Evolutionary conservation across 1,140 invertebrate genomes (phyloP).

Genomic region (Rhagoletis pomonella): DNA sequence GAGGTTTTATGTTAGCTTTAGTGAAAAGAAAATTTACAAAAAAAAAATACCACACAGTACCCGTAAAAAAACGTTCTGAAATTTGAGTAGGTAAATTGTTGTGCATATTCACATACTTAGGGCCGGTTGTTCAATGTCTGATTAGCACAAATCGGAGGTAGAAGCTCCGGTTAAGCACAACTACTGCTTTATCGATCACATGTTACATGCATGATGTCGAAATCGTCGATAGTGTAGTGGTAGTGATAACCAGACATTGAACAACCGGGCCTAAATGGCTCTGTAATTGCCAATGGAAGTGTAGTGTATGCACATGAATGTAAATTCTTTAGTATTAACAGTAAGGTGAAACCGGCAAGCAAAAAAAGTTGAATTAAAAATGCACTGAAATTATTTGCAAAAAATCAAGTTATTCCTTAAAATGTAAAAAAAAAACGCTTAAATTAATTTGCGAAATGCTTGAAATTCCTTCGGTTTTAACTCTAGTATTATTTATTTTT

Average conservation of each 20-base stretch:
- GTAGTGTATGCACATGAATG: too few relatives aligned
- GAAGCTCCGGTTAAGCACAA: too few relatives aligned
- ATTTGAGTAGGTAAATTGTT: background rate
- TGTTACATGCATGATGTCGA: too few relatives aligned
- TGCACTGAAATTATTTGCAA: background rate
- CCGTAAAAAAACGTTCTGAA: background rate
- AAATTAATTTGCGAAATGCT: slow-evolving; percentile 28
- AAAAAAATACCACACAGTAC: background rate
- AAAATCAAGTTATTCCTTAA: background rate
- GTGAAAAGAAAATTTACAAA: background rate
- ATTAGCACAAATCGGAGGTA: too few relatives aligned
- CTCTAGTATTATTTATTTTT: background rate
- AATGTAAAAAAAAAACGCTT: background rate
- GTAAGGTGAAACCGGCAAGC: background rate
- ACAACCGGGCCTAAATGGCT: too few relatives aligned
- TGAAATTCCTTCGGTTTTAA: background rate
- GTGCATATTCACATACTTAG: too few relatives aligned
- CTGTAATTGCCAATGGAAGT: too few relatives aligned
- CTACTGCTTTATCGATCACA: too few relatives aligned
- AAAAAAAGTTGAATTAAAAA: background rate
- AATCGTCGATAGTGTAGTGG: too few relatives aligned
- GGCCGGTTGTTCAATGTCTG: too few relatives aligned
- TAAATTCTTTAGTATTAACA: background rate
- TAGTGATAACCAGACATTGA: too few relatives aligned
- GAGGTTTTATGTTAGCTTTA: background rate